Evolutionary conservation across 92 coral and sea anemone species (phyloP).

Genomic region (Virgularia gustaviana): DNA sequence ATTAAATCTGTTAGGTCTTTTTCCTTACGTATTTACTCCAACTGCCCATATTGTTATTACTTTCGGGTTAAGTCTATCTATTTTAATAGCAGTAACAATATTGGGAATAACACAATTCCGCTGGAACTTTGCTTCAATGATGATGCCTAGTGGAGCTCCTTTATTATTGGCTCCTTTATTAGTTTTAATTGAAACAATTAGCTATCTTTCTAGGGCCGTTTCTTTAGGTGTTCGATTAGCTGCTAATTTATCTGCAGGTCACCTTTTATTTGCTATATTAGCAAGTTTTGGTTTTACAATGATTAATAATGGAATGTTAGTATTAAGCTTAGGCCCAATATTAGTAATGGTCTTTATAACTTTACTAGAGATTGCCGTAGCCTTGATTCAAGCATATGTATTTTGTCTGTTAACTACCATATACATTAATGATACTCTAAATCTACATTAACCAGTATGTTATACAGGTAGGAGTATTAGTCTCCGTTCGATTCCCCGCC

Average conservation of each 20-base stretch:
- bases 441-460: constrained; percentile 21
- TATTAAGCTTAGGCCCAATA: constrained; percentile 57
- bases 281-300: constrained; percentile 77
- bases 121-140: constrained; percentile 64
- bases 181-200: constrained; percentile 73
- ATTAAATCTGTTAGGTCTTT: constrained; percentile 40
- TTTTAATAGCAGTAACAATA: constrained; percentile 45
- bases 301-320: constrained; percentile 57
- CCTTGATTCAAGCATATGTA: constrained; percentile 75
- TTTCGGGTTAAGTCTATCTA: constrained; percentile 40
- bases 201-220: constrained; percentile 71
- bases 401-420: constrained; percentile 36
- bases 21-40: constrained; percentile 48
- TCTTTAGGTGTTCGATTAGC: constrained; percentile 86
- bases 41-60: constrained; percentile 50
- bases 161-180: constrained; percentile 75
- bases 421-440: constrained; percentile 33
- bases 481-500: constrained; percentile 30
- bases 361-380: constrained; percentile 77
- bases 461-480: constrained; percentile 22
- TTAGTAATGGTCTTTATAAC: constrained; percentile 81
- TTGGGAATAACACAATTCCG: constrained; percentile 60
- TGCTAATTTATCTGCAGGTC: constrained; percentile 83
- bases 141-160: constrained; percentile 86
- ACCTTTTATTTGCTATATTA: constrained; percentile 76